Conservation (phyloP, 1,140 invertebrate species). For the Nylanderia fulva region DNA sequence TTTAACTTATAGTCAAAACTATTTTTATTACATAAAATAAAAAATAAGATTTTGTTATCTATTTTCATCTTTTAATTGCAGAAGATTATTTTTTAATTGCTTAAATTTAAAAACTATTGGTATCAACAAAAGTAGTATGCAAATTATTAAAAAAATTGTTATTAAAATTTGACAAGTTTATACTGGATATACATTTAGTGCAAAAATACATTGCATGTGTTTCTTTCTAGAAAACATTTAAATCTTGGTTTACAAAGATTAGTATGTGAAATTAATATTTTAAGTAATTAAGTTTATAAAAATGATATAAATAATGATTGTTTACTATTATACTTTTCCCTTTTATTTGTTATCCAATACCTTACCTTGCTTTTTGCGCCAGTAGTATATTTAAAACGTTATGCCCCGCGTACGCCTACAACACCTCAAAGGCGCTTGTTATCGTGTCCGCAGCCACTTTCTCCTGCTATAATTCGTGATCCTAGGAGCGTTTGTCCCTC, state of each 20-base stretch:
- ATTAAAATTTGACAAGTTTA: conserved; percentile 1
- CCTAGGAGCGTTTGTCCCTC: conserved; percentile 80
- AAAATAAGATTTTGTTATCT: not conserved
- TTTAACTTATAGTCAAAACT: not conserved
- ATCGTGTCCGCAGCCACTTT: conserved; percentile 78
- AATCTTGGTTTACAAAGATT: not conserved
- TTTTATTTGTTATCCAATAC: conserved; percentile 38
- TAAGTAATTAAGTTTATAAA: not conserved
- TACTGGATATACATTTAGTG: not conserved
- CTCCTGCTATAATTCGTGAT: conserved; percentile 54
- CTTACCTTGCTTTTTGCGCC: conserved; percentile 47
- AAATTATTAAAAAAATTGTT: not conserved
- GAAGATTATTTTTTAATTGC: not conserved
- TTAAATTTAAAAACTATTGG: not conserved
- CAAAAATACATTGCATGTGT: conserved; percentile 26
- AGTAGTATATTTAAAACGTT: conserved; percentile 76
- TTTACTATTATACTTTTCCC: conserved; percentile 49
- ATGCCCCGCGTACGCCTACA: conserved; percentile 78
- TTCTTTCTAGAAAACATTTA: not conserved
- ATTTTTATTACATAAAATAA: too few species aligned
- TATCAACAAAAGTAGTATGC: not conserved
- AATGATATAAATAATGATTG: conserved; percentile 29
- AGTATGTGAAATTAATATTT: not conserved
- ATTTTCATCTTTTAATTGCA: not conserved
- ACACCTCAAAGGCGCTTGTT: conserved; percentile 81